Percentiles rank a stretch among this genome's conserved stretches.
Conservation (phyloP, 2,797 vertebrate species). For the Chrysocyon brachyurus region DNA sequence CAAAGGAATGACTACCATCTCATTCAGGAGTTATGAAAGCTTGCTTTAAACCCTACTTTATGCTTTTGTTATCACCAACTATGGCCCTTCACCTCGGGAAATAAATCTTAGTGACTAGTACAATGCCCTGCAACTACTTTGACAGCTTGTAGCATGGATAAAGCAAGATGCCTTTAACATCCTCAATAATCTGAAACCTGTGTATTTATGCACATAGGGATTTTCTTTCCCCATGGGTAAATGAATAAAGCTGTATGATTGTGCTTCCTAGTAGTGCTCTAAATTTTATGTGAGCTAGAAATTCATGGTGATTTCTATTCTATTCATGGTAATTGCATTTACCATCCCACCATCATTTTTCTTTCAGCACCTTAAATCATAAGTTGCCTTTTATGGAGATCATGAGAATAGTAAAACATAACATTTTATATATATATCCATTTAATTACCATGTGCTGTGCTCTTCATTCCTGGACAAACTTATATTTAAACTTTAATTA, state of each 20-base stretch:
- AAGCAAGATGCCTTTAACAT: conserved; percentile 8
- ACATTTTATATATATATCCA: background rate
- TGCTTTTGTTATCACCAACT: background rate
- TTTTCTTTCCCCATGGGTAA: background rate
- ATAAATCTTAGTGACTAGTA: background rate
- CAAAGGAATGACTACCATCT: background rate
- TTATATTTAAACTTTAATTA: conserved; percentile 13
- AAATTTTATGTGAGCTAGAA: conserved; percentile 20
- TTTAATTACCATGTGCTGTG: background rate
- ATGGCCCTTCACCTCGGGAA: background rate
- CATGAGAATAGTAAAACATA: background rate
- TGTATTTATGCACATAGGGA: background rate
- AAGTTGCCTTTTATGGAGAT: background rate
- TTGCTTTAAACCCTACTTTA: background rate
- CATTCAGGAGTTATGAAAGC: background rate
- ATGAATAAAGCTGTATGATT: conserved; percentile 35
- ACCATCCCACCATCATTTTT: background rate
- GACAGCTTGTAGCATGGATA: background rate
- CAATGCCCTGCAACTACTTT: background rate
- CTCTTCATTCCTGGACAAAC: background rate
- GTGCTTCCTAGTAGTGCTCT: conserved; percentile 27
- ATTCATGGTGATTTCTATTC: background rate
- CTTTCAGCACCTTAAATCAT: background rate
- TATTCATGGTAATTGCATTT: background rate
- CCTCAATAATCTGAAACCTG: background rate